Evolutionary conservation across 2,888 invertebrate species (phyloP).

Genomic region (Brachynemurus nebulosus): DNA sequence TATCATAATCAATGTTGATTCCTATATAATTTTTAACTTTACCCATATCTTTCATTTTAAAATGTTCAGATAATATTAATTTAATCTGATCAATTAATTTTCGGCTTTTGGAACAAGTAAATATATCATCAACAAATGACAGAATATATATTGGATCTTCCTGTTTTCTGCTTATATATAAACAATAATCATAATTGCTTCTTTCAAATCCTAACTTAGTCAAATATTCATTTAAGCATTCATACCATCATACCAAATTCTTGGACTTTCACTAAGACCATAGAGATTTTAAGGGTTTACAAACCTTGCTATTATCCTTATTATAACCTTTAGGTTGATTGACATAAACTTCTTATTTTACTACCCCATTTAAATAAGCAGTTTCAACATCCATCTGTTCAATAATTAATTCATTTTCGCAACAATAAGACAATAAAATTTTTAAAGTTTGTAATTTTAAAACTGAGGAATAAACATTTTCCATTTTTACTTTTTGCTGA

Average conservation of each 20-base stretch:
- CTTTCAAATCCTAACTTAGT: conserved; percentile 11
- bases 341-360: conserved; percentile 14
- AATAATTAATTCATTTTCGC: conserved; percentile 10
- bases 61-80: too few species aligned
- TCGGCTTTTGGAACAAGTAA: conserved; percentile 7
- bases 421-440: conserved; percentile 4
- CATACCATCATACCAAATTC: conserved; percentile 15
- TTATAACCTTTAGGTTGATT: conserved; percentile 15
- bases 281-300: conserved; percentile 17
- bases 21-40: too few species aligned
- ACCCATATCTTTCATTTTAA: too few species aligned
- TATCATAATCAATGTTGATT: too few species aligned
- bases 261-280: conserved; percentile 18
- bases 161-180: conserved; percentile 7
- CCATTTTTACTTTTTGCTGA: neutral
- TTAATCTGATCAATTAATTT: too few species aligned
- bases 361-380: conserved; percentile 15
- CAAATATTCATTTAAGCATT: conserved; percentile 17
- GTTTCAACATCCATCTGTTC: conserved; percentile 17
- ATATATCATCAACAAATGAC: conserved; percentile 11
- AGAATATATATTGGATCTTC: conserved; percentile 5
- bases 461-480: conserved; percentile 7
- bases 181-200: conserved; percentile 12
- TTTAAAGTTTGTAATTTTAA: conserved; percentile 4
- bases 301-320: conserved; percentile 12